Conservation (phyloP, 2,113 vertebrate species). For the Corvus cornix region DNA sequence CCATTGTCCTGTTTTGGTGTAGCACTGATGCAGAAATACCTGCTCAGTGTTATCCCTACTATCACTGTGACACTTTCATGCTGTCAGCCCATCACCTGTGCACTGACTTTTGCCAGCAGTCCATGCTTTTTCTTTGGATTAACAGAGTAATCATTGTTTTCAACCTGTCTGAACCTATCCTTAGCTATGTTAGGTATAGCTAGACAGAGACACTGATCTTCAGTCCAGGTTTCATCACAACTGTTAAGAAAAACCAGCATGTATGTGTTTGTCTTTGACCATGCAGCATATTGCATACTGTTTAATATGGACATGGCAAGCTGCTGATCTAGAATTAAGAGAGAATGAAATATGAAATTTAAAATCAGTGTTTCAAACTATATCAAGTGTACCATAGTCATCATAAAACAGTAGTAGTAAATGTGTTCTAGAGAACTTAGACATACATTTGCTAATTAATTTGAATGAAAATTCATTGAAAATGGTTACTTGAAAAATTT, state of each 20-base stretch:
- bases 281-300: neutral
- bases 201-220: neutral
- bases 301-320: neutral
- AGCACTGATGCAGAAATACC: neutral
- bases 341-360: neutral
- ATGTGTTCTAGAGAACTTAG: neutral
- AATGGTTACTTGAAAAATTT: neutral
- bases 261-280: neutral
- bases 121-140: neutral
- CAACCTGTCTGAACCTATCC: neutral
- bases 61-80: neutral
- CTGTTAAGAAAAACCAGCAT: neutral
- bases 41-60: neutral
- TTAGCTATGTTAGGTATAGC: neutral
- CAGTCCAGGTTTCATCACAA: fast-evolving
- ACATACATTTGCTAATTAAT: neutral
- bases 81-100: neutral
- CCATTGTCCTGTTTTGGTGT: neutral
- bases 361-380: neutral
- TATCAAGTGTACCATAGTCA: neutral
- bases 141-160: neutral
- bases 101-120: neutral
- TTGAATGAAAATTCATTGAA: neutral
- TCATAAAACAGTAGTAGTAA: neutral
- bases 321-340: neutral